Evolutionary conservation across 2,888 invertebrate genomes (phyloP), one percentile per base, ranked within the genome.

Genomic region (Andrena marginata): DNA sequence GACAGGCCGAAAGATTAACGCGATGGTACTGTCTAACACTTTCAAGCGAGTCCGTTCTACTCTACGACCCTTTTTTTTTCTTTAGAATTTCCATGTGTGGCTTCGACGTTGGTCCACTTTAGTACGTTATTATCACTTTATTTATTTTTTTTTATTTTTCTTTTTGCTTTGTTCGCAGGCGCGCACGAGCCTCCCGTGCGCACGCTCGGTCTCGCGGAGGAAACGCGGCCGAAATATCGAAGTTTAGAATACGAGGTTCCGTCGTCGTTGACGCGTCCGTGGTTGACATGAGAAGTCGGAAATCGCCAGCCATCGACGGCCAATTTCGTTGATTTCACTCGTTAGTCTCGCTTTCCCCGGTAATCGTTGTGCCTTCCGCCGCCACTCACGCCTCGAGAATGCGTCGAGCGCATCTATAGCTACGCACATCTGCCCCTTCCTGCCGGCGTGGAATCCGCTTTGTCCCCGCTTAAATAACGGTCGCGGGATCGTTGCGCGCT

Each of bases 41-140:
- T 89, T 89, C 88, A 89, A 89, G 82, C 88, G 87, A 85, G 87
- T 87, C 87, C 73, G 4, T 42, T 65, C 85, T 87, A 89, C 63
- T 80, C 88, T 89, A 89, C 80, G 88, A 89, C 89, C 86, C 87
- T 56, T 56, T 1, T 56, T 56, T 1, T 67, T 88, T 86, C 42
- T 88, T 90, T 90, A 88, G 89, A 90, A 89, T 90, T 89, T 89
- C 78, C 88, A 79, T 84, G 85, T 82, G 90, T 90, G 90, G 89
- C 87, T 90, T 89, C 80, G 85, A 82, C 85, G 88, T 90, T 90
- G 90, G 90, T 90, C 90, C 90, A 88, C 90, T 88, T 87, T 84
- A 87, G 70, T 89, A 86, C 79, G 85, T 87, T 89, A 90, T 89
- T 90, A 90, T 90, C 89, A 89, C 87, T 68, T 48, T 49, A 31